A percentile compares a stretch with the other conserved stretches of the same genome.
Conservation (phyloP, 2,888 invertebrate species). For the Anodontia alba region DNA sequence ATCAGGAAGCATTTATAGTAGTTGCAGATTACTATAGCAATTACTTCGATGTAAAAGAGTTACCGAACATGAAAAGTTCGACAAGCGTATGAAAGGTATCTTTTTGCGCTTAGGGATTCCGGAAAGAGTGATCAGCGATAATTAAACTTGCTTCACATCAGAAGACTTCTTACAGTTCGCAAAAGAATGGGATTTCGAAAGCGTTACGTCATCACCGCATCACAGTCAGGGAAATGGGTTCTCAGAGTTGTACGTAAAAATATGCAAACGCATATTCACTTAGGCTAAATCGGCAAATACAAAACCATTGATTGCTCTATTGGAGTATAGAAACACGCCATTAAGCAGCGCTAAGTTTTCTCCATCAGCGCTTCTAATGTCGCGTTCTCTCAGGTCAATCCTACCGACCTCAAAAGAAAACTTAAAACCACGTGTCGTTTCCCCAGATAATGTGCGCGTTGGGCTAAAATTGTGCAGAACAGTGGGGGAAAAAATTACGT, state of each 20-base stretch:
- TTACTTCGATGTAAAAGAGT: constrained; percentile 36
- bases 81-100: constrained; percentile 20
- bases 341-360: not conserved
- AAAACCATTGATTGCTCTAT: not conserved
- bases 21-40: constrained; percentile 49
- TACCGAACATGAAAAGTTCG: not conserved
- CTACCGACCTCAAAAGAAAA: not conserved
- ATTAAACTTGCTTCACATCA: not conserved
- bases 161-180: not conserved
- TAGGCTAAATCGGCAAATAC: constrained; percentile 1
- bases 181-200: constrained; percentile 2
- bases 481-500: not conserved
- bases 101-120: constrained; percentile 15
- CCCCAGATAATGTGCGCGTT: not conserved
- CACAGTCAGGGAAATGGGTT: not conserved
- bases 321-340: not conserved
- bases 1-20: constrained; percentile 46
- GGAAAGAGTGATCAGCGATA: constrained; percentile 2
- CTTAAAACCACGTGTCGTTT: not conserved
- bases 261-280: constrained; percentile 15
- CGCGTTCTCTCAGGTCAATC: not conserved
- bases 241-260: not conserved
- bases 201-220: constrained; percentile 1
- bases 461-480: not conserved
- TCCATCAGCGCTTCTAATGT: constrained; percentile 13